A percentile compares a stretch with the other conserved stretches of the same genome.
Evolutionary conservation across 2,113 vertebrate genomes (phyloP).

Genomic region (Cromileptes altivelis): DNA sequence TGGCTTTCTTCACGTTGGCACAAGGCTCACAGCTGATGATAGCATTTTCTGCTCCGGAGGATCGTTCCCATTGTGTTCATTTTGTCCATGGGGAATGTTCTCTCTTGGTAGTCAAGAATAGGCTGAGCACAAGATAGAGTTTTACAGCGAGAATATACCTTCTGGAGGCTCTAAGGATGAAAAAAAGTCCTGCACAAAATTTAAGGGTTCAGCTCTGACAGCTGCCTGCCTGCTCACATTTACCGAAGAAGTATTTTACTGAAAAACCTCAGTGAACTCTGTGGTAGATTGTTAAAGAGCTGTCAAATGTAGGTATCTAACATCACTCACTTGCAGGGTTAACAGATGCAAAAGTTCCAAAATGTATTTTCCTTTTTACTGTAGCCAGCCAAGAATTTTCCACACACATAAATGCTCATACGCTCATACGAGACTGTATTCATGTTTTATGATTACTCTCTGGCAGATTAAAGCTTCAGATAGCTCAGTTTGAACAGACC

Average conservation of each 20-base stretch:
- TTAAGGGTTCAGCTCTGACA: constrained; percentile 38
- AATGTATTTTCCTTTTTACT: not conserved
- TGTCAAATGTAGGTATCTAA: constrained; percentile 20
- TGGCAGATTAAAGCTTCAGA: constrained; percentile 29
- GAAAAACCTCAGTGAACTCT: constrained; percentile 21
- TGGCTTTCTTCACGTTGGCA: constrained; percentile 36
- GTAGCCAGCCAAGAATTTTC: not conserved
- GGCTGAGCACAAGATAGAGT: constrained; percentile 33
- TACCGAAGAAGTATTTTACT: constrained; percentile 21
- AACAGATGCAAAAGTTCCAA: constrained; percentile 8
- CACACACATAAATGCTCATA: not conserved
- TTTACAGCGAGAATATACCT: constrained; percentile 38
- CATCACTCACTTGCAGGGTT: constrained; percentile 13
- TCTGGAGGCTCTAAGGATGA: constrained; percentile 6
- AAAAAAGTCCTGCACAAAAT: constrained; percentile 12
- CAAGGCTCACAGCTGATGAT: constrained; percentile 43
- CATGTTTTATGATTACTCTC: constrained; percentile 5
- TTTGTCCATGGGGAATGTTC: constrained; percentile 50
- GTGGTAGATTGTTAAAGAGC: constrained; percentile 42
- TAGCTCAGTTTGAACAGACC: constrained; percentile 11
- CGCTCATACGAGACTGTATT: not conserved
- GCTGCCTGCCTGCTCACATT: constrained; percentile 27
- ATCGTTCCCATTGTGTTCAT: constrained; percentile 43
- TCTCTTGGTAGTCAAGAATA: constrained; percentile 38
- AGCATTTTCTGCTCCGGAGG: constrained; percentile 40